Conservation (phyloP, 2,888 invertebrate genomes). For the Drosophila ochracea region DNA sequence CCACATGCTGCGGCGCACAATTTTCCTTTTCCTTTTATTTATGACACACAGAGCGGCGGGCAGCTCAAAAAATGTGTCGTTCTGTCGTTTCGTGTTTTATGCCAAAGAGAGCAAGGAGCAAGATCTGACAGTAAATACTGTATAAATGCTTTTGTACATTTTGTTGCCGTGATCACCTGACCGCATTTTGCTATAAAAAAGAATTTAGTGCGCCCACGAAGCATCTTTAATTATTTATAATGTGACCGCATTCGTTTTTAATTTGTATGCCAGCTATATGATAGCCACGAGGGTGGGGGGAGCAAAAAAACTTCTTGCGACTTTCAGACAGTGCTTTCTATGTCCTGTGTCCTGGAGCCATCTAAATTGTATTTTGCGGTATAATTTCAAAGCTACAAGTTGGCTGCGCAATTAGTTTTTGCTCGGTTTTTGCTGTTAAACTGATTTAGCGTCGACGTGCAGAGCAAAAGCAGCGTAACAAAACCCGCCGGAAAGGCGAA, state of each 20-base stretch:
- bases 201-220: conserved; percentile 61
- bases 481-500: conserved; percentile 43
- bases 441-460: conserved; percentile 54
- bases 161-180: conserved; percentile 39
- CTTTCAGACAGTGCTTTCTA: conserved; percentile 12
- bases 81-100: conserved; percentile 4
- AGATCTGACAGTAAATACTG: conserved; percentile 48
- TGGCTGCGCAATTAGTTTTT: conserved; percentile 72
- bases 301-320: conserved; percentile 8
- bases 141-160: conserved; percentile 59
- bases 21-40: conserved; percentile 57
- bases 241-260: conserved; percentile 47
- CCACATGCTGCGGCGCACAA: conserved; percentile 63
- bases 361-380: conserved; percentile 77
- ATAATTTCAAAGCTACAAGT: conserved; percentile 66
- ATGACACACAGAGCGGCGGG: conserved; percentile 44
- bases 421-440: conserved; percentile 62
- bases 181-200: conserved; percentile 35
- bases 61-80: conserved; percentile 34
- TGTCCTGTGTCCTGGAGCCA: conserved; percentile 13
- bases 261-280: conserved; percentile 51
- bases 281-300: background rate
- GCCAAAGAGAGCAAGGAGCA: background rate
- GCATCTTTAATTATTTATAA: conserved; percentile 68
- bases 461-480: conserved; percentile 31